phyloP scores from a whole-genome alignment of 2,888 invertebrate genomes.

The Papilio gigon region DNA sequence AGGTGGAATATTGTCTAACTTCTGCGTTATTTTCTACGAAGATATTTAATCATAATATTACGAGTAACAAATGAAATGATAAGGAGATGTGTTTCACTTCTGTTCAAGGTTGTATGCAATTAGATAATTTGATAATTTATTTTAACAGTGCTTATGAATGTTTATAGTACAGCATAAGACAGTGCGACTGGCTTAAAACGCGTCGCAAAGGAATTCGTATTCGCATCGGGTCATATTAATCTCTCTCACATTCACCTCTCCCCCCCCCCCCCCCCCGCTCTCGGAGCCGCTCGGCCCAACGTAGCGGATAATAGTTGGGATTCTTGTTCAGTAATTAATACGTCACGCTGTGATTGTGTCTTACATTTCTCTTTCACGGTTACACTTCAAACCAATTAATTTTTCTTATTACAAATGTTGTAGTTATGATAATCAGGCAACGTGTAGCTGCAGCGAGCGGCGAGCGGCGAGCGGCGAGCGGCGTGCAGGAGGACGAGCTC shows the following conservation, averaged over 20 bases:
- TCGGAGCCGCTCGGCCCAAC: conserved; percentile 64
- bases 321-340: conserved; percentile 70
- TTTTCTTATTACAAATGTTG: conserved; percentile 4
- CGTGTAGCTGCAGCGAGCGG: too few species aligned
- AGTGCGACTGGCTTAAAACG: conserved; percentile 47
- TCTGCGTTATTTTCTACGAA: too few species aligned
- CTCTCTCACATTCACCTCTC: conserved; percentile 75
- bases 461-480: background rate
- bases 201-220: conserved; percentile 71
- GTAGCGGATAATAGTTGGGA: conserved; percentile 66
- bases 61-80: too few species aligned
- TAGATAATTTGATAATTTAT: too few species aligned
- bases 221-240: conserved; percentile 71
- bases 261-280: conserved; percentile 56
- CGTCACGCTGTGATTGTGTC: conserved; percentile 51
- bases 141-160: background rate
- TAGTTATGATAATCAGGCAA: conserved; percentile 1
- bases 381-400: conserved; percentile 4
- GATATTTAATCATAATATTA: too few species aligned
- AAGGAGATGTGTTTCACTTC: too few species aligned
- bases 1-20: too few species aligned
- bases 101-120: too few species aligned
- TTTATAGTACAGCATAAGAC: conserved; percentile 43
- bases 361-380: conserved; percentile 31
- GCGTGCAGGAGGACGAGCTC: conserved; percentile 7